These are phyloP conservation scores for Panurus biarmicus DNA, from an alignment of 2,113 vertebrate species.

Conservation along the genomic window DNA sequence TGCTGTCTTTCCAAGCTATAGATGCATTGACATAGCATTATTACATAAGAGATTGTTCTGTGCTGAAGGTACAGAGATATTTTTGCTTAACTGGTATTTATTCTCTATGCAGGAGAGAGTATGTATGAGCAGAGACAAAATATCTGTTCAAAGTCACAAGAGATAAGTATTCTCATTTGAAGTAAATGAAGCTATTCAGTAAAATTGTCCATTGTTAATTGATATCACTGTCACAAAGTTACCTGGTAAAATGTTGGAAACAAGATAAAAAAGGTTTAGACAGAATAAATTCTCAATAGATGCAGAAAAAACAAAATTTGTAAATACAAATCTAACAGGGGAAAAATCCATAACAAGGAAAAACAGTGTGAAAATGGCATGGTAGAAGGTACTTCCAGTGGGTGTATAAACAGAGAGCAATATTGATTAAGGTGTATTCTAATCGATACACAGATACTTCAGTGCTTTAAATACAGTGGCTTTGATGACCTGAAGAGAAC, in stretches of 20 bases:
- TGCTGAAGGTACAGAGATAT: neutral
- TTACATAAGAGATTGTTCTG: neutral
- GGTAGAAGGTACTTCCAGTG: slow-evolving; percentile 13
- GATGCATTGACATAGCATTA: neutral
- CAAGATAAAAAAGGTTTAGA: neutral
- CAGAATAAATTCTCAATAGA: neutral
- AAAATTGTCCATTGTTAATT: neutral
- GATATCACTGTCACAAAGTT: neutral
- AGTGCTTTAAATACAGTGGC: slow-evolving; percentile 15
- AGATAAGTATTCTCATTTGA: neutral
- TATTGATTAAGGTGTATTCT: slow-evolving; percentile 65
- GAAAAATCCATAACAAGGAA: slow-evolving; percentile 24
- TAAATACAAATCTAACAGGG: neutral
- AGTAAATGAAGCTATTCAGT: neutral
- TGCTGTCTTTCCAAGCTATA: neutral
- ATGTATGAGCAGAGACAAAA: neutral
- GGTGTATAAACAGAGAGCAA: slow-evolving; percentile 39
- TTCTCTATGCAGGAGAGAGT: neutral
- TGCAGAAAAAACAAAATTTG: neutral
- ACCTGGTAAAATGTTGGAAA: neutral
- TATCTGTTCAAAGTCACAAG: neutral
- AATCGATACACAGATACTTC: slow-evolving; percentile 57
- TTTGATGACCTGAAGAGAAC: slow-evolving; percentile 30
- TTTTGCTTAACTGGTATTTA: neutral
- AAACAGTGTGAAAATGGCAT: slow-evolving; percentile 10